These are phyloP conservation scores for Lepilemur septentrionalis DNA, from an alignment of 2,797 vertebrate species.

Conservation along the genomic window DNA sequence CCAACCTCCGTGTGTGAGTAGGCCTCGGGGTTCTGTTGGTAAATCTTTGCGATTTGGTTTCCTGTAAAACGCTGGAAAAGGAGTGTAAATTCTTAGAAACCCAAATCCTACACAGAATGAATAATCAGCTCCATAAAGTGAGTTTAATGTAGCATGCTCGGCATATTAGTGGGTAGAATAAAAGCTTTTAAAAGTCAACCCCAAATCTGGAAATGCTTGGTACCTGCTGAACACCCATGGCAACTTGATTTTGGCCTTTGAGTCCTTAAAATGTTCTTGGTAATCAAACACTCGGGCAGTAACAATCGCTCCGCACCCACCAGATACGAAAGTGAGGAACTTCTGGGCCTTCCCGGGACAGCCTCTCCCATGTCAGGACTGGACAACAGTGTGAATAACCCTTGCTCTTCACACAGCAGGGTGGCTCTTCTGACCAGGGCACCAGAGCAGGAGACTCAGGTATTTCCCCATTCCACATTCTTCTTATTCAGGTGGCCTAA, in stretches of 20 bases:
- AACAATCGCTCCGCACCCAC: not conserved
- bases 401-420: not conserved
- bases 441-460: fast-evolving
- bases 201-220: slow-evolving; percentile 37
- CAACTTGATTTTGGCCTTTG: slow-evolving; percentile 34
- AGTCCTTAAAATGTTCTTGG: slow-evolving; percentile 23
- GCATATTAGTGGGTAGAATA: slow-evolving; percentile 68
- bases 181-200: slow-evolving; percentile 64
- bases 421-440: too few species aligned
- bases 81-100: slow-evolving; percentile 80
- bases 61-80: slow-evolving; percentile 94
- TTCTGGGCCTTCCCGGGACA: not conserved
- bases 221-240: slow-evolving; percentile 51
- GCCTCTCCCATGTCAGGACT: not conserved
- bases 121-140: slow-evolving; percentile 75
- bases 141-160: slow-evolving; percentile 65
- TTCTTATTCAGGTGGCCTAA: not conserved
- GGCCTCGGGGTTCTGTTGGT: slow-evolving; percentile 84
- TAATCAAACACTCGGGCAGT: not conserved
- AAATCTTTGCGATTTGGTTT: slow-evolving; percentile 95
- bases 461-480: not conserved
- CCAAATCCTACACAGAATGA: slow-evolving; percentile 64
- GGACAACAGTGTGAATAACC: not conserved
- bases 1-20: slow-evolving; percentile 92
- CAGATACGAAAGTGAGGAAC: not conserved